These are phyloP conservation scores for Ammodytes marinus DNA, from an alignment of 2,113 vertebrate genomes.

Conservation along the genomic window DNA sequence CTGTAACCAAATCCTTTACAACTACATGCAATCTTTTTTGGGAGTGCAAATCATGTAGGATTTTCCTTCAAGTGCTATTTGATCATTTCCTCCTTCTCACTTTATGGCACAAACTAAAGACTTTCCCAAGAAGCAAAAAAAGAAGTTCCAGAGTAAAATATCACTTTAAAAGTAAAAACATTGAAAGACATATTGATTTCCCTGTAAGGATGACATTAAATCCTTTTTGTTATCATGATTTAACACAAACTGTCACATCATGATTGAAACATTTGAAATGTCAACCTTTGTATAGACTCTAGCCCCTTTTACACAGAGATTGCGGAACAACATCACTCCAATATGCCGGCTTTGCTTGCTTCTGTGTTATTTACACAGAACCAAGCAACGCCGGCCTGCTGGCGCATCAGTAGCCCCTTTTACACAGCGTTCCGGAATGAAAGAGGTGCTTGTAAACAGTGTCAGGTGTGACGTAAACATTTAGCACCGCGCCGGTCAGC, in stretches of 20 bases:
- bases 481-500: no score
- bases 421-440: no score
- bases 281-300: slow-evolving; percentile 11
- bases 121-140: neutral
- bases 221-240: slow-evolving; percentile 40
- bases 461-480: no score
- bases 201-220: neutral
- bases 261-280: slow-evolving; percentile 37
- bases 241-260: slow-evolving; percentile 55
- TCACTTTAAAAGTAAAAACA: slow-evolving; percentile 23
- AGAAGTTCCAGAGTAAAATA: neutral
- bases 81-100: neutral
- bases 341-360: no score
- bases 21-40: neutral
- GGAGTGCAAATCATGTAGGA: slow-evolving; percentile 11
- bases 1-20: neutral
- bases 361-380: no score
- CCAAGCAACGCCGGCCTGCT: no score
- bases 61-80: slow-evolving; percentile 15
- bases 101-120: slow-evolving; percentile 13
- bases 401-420: no score
- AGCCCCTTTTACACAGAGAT: no score
- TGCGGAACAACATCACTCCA: no score
- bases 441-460: no score
- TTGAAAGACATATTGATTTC: neutral